phyloP scores from a whole-genome alignment of 2,888 invertebrate species.

The Meganola albula region DNA sequence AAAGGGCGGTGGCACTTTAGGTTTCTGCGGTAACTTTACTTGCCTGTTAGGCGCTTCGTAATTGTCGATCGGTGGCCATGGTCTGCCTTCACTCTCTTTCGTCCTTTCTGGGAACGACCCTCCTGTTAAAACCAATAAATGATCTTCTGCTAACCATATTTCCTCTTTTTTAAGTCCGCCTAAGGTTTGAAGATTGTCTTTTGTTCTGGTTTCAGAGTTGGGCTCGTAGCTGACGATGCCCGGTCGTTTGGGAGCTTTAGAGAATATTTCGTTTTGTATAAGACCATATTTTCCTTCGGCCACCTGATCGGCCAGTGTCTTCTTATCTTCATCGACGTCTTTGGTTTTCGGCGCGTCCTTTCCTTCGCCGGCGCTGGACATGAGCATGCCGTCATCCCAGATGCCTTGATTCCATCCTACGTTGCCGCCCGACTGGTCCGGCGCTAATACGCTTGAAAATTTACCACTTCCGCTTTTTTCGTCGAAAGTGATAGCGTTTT shows the following conservation, averaged over 20 bases:
- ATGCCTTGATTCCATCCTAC: conserved; percentile 75
- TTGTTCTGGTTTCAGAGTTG: conserved; percentile 86
- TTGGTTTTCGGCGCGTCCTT: conserved; percentile 70
- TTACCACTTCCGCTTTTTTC: conserved; percentile 63
- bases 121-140: conserved; percentile 88
- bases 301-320: conserved; percentile 92
- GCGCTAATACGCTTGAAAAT: conserved; percentile 56
- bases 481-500: conserved; percentile 57
- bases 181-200: conserved; percentile 86
- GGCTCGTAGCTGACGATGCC: conserved; percentile 89
- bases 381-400: conserved; percentile 82
- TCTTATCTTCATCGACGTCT: conserved; percentile 84
- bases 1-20: conserved; percentile 94
- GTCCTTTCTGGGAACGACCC: conserved; percentile 81
- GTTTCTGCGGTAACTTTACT: conserved; percentile 89
- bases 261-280: conserved; percentile 90
- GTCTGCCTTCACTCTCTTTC: conserved; percentile 60
- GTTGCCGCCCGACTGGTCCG: conserved; percentile 70
- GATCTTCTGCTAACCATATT: conserved; percentile 94
- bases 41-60: conserved; percentile 89
- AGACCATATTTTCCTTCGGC: conserved; percentile 93
- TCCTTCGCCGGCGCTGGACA: conserved; percentile 84
- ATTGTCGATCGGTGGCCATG: conserved; percentile 90
- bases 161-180: conserved; percentile 91
- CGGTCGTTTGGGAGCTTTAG: conserved; percentile 83